phyloP scores from a whole-genome alignment of 2,113 vertebrate genomes.

The Archocentrus centrarchus region DNA sequence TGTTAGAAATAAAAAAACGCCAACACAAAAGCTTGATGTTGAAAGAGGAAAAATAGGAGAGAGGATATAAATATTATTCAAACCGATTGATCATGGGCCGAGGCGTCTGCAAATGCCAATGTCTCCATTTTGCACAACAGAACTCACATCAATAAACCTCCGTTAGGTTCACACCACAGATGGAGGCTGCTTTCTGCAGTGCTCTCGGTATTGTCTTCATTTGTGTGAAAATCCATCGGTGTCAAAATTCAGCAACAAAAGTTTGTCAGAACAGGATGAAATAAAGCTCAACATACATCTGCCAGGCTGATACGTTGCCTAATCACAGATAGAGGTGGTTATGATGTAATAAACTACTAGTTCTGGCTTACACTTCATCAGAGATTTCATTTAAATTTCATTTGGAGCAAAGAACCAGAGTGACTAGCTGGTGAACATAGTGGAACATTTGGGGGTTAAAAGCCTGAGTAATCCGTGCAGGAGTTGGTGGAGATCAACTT shows the following conservation, averaged over 20 bases:
- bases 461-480: neutral
- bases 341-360: neutral
- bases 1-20: constrained; percentile 28
- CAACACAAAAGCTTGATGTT: constrained; percentile 1
- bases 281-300: neutral
- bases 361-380: neutral
- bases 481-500: neutral
- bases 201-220: constrained; percentile 33
- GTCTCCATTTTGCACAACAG: constrained; percentile 52
- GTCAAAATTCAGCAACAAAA: constrained; percentile 4
- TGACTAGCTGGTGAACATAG: neutral
- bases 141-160: constrained; percentile 39
- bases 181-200: constrained; percentile 24
- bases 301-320: neutral
- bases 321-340: neutral
- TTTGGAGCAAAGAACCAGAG: neutral
- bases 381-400: neutral
- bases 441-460: neutral
- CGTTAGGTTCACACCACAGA: constrained; percentile 46
- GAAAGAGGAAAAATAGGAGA: constrained; percentile 27
- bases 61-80: constrained; percentile 59
- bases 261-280: constrained; percentile 5
- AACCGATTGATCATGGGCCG: constrained; percentile 72
- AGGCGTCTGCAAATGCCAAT: constrained; percentile 69
- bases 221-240: constrained; percentile 17